Evolutionary conservation across 2,797 vertebrate species (phyloP).

Genomic region (Sebastes vulpes): DNA sequence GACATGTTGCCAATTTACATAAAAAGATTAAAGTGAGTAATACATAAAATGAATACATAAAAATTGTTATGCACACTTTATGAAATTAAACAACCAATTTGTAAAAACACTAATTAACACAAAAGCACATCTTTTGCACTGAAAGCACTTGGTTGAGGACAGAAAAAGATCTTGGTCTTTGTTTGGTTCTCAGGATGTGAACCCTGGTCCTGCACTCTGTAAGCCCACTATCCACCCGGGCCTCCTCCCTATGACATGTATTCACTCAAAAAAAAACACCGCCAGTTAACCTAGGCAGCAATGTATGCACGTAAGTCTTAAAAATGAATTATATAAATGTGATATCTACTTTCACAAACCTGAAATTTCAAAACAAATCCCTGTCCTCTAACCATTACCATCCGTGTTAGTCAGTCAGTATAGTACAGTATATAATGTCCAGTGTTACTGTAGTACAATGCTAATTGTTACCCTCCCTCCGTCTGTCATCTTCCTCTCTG

Average conservation of each 20-base stretch:
- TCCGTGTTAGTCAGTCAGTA: not conserved
- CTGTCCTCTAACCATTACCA: not conserved
- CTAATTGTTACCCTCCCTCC: slow-evolving; percentile 7
- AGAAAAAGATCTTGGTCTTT: not conserved
- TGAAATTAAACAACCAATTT: not conserved
- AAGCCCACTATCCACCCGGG: not conserved
- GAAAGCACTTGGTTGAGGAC: not conserved
- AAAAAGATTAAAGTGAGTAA: not conserved
- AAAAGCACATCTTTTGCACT: not conserved
- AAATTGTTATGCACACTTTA: not conserved
- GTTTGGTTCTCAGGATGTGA: not conserved
- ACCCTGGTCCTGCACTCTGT: not conserved
- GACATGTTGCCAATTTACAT: not conserved
- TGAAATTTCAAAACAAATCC: not conserved
- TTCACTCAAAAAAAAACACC: not conserved
- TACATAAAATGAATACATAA: not conserved
- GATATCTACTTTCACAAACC: not conserved
- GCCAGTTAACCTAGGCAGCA: not conserved
- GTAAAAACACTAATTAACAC: not conserved
- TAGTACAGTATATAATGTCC: not conserved
- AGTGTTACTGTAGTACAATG: not conserved
- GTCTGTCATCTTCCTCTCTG: slow-evolving; percentile 33
- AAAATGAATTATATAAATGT: not conserved
- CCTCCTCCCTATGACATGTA: not conserved
- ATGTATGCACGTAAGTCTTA: not conserved